A percentile compares a stretch with the other conserved stretches of the same genome.
Evolutionary conservation across 2,797 vertebrate genomes (phyloP).

Genomic region (Spea hammondii): DNA sequence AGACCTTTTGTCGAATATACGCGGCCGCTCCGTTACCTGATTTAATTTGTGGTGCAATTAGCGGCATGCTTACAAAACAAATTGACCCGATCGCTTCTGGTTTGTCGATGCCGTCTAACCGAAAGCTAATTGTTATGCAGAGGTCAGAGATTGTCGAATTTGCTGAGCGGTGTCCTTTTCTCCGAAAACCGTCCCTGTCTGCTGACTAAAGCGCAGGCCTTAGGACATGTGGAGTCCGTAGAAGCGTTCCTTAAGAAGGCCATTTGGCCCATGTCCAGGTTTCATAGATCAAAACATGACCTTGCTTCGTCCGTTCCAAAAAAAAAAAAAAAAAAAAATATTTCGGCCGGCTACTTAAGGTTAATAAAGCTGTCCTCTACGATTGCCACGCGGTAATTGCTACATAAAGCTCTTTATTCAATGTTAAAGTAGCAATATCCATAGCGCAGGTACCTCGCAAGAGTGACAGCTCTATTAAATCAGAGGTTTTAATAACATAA

Average conservation of each 20-base stretch:
- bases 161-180: constrained; percentile 13
- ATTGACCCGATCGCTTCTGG: constrained; percentile 54
- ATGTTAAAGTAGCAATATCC: background rate
- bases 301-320: constrained; percentile 11
- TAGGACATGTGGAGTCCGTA: constrained; percentile 9
- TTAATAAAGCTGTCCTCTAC: constrained; percentile 48
- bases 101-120: constrained; percentile 57
- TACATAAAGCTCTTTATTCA: constrained; percentile 19
- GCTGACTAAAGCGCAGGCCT: background rate
- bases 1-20: background rate
- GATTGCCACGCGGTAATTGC: constrained; percentile 30
- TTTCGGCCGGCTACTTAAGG: constrained; percentile 49
- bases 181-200: background rate
- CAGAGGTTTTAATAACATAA: no score
- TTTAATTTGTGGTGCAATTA: constrained; percentile 62
- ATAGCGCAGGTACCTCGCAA: background rate
- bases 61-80: constrained; percentile 58
- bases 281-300: constrained; percentile 24
- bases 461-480: background rate
- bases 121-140: constrained; percentile 53
- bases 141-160: constrained; percentile 46
- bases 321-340: constrained; percentile 52
- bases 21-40: constrained; percentile 38
- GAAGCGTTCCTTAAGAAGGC: background rate
- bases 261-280: constrained; percentile 8